These are phyloP conservation scores for Sebastes taczanowskii DNA, from an alignment of 2,797 vertebrate species.

Conservation along the genomic window DNA sequence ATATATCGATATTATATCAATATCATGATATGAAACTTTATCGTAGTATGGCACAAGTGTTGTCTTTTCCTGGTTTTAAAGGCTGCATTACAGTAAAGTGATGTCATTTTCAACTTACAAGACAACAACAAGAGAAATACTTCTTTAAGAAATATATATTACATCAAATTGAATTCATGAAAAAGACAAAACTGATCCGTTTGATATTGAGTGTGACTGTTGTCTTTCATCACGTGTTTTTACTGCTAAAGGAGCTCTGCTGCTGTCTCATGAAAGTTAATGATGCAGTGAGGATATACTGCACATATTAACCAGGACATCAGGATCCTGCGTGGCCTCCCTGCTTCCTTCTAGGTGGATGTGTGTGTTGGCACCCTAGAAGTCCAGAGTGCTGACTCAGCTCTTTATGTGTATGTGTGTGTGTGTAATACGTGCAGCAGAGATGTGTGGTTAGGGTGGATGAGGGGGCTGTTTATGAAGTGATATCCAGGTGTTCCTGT, in stretches of 20 bases:
- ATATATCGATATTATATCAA: too few species aligned
- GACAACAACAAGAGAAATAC: neutral
- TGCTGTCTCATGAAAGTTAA: neutral
- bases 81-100: too few species aligned
- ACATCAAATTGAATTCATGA: neutral
- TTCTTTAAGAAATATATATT: neutral
- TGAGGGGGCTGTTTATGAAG: constrained; percentile 43
- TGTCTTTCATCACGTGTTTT: neutral
- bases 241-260: neutral
- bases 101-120: too few species aligned
- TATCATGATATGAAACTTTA: too few species aligned
- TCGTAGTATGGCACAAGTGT: too few species aligned
- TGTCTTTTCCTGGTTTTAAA: too few species aligned
- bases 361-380: constrained; percentile 61
- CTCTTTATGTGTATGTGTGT: neutral
- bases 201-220: neutral
- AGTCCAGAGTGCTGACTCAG: constrained; percentile 56
- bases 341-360: constrained; percentile 77
- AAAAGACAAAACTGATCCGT: neutral
- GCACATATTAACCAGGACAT: constrained; percentile 22
- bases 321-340: constrained; percentile 39
- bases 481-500: constrained; percentile 60
- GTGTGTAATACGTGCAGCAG: neutral
- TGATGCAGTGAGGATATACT: neutral
- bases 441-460: neutral